phyloP scores from a whole-genome alignment of 2,113 vertebrate species.

The Elgaria multicarinata region DNA sequence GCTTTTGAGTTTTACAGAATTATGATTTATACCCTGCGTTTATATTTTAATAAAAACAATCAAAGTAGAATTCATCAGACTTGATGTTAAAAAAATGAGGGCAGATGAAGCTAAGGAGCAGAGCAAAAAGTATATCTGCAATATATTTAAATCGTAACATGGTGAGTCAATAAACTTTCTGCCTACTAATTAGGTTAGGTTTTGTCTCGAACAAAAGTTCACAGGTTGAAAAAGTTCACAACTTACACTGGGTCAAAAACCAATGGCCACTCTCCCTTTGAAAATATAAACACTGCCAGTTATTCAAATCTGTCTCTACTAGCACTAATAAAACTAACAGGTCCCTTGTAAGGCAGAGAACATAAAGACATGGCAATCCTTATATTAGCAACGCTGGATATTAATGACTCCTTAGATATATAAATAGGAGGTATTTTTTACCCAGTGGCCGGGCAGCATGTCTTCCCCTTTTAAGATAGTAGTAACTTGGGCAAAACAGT shows the following conservation, averaged over 20 bases:
- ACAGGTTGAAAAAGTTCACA: background rate
- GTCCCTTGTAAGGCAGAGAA: background rate
- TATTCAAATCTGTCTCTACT: background rate
- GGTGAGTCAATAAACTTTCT: background rate
- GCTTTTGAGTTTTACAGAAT: background rate
- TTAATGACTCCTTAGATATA: background rate
- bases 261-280: background rate
- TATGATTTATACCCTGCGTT: background rate
- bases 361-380: background rate
- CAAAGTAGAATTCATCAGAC: background rate
- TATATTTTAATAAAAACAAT: background rate
- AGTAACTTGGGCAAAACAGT: background rate
- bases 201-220: background rate
- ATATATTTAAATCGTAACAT: background rate
- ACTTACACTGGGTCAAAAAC: background rate
- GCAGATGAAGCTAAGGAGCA: background rate
- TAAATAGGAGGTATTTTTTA: background rate
- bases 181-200: background rate
- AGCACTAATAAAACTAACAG: background rate
- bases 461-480: background rate
- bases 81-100: background rate
- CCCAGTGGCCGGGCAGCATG: background rate
- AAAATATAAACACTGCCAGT: background rate
- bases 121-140: background rate
- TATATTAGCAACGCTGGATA: background rate